Conservation (phyloP, 92 coral and sea anemone species). For the Epizoanthus rinbou region DNA sequence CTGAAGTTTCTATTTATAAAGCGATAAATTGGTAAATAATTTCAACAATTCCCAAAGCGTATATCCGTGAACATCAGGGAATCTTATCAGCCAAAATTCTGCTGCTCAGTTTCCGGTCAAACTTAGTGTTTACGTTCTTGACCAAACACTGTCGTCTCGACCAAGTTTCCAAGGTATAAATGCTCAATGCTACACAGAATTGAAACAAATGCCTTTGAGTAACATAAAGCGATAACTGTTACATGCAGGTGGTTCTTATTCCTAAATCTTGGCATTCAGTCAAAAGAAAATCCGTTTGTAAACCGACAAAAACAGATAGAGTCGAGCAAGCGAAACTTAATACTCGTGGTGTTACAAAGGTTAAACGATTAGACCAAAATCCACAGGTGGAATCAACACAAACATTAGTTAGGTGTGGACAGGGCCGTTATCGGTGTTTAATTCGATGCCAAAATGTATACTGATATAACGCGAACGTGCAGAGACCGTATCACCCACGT, state of each 20-base stretch:
- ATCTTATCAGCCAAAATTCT: no score
- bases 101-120: no score
- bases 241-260: no score
- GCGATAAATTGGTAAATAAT: constrained; percentile 5
- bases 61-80: no score
- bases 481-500: not conserved
- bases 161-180: no score
- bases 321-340: constrained; percentile 14
- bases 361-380: constrained; percentile 39
- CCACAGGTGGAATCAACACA: constrained; percentile 35
- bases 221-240: no score
- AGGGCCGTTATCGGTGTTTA: constrained; percentile 41
- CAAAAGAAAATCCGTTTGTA: not conserved
- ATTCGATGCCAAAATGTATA: constrained; percentile 31
- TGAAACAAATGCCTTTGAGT: no score
- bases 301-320: not conserved
- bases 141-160: no score
- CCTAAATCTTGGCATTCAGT: no score
- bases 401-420: constrained; percentile 39
- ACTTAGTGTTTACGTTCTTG: no score
- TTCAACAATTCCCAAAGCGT: not conserved
- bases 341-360: constrained; percentile 16
- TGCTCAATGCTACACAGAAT: no score
- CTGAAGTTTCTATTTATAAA: constrained; percentile 24
- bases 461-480: not conserved